Evolutionary conservation across 2,113 vertebrate genomes (phyloP).

Genomic region (Tamias sibiricus): DNA sequence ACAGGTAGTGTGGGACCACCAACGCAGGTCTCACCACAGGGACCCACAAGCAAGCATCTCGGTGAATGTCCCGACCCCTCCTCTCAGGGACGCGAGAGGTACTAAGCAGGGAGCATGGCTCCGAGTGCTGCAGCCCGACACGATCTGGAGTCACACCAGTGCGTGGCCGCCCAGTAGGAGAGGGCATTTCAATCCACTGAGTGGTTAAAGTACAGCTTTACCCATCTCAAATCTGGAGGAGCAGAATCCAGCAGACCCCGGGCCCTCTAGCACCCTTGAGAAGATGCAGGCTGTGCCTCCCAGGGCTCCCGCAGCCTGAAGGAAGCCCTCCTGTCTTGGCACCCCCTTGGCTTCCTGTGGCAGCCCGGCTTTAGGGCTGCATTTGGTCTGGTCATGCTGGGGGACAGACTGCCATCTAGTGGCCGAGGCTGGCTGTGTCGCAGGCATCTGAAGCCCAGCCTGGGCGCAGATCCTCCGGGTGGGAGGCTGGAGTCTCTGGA

Average conservation of each 20-base stretch:
- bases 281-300: fast-evolving
- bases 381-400: slow-evolving; percentile 71
- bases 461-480: no score
- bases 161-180: not conserved
- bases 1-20: not conserved
- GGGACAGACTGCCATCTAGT: slow-evolving; percentile 95
- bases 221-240: not conserved
- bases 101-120: fast-evolving
- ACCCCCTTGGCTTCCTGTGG: fast-evolving
- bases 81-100: fast-evolving
- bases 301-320: fast-evolving
- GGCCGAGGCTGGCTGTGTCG: slow-evolving; percentile 53
- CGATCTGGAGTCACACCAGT: fast-evolving
- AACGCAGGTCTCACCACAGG: not conserved
- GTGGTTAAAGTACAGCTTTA: not conserved
- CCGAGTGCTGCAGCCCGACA: fast-evolving
- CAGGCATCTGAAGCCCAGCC: no score
- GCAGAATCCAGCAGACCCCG: not conserved
- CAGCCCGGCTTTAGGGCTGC: not conserved
- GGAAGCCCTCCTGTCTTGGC: not conserved
- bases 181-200: not conserved
- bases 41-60: fast-evolving
- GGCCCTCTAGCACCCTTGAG: not conserved
- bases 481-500: no score
- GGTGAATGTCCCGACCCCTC: fast-evolving